These are phyloP conservation scores for Drosophila eugracilis DNA, from an alignment of 1,140 invertebrate genomes.

Conservation along the genomic window DNA sequence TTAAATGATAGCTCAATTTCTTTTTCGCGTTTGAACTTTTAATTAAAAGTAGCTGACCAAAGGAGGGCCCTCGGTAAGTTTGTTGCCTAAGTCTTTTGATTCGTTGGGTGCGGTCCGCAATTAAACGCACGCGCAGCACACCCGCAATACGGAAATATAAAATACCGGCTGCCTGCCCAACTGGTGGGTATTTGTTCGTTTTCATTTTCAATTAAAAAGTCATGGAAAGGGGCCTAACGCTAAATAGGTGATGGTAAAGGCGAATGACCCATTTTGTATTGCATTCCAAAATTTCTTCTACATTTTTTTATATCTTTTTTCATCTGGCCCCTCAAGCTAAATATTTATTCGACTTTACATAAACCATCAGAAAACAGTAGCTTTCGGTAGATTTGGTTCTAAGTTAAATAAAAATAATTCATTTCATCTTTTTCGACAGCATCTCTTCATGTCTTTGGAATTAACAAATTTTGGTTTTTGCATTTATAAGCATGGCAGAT, in stretches of 20 bases:
- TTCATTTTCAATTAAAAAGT: slow-evolving; percentile 56
- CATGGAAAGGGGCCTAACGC: slow-evolving; percentile 27
- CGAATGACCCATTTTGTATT: slow-evolving; percentile 26
- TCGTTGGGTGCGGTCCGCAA: slow-evolving; percentile 49
- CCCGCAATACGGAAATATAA: slow-evolving; percentile 46
- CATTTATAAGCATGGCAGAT: slow-evolving; percentile 27
- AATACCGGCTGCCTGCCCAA: slow-evolving; percentile 24
- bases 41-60: slow-evolving; percentile 27
- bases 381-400: too few relatives aligned
- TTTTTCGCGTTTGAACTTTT: slow-evolving; percentile 44
- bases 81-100: slow-evolving; percentile 33
- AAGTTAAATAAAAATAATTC: too few relatives aligned
- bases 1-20: slow-evolving; percentile 37
- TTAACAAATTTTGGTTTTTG: slow-evolving; percentile 31
- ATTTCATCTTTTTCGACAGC: too few relatives aligned
- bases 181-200: slow-evolving; percentile 36
- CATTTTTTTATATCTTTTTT: too few relatives aligned
- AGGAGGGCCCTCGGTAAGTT: slow-evolving; percentile 19
- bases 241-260: not conserved
- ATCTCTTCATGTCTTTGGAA: slow-evolving; percentile 11
- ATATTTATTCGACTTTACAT: too few relatives aligned
- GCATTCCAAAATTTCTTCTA: slow-evolving; percentile 31
- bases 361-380: too few relatives aligned
- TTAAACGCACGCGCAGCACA: slow-evolving; percentile 45
- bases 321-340: too few relatives aligned